Evolutionary conservation across 2,797 vertebrate species (phyloP).

Genomic region (Lepus oiostolus): DNA sequence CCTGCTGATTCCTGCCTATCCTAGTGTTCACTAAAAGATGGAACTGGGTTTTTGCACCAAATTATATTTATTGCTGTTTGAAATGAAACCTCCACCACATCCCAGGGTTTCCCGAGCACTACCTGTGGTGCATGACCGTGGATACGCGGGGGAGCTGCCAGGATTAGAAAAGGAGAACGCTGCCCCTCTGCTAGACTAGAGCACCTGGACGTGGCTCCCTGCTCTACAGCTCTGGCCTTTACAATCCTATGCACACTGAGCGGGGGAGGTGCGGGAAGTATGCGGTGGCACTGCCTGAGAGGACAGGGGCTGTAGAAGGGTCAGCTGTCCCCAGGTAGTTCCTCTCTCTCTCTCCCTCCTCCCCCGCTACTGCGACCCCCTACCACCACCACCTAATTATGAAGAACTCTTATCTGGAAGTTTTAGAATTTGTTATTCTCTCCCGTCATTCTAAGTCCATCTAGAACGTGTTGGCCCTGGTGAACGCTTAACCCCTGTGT

Average conservation of each 20-base stretch:
- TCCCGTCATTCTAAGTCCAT: not conserved
- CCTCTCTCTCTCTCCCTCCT: not conserved
- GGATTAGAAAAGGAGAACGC: not conserved
- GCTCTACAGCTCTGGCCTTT: not conserved
- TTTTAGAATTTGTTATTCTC: slow-evolving; percentile 13
- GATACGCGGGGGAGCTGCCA: not conserved
- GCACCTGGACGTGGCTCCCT: not conserved
- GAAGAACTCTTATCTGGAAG: not conserved
- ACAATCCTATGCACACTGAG: not conserved
- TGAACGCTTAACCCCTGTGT: not conserved
- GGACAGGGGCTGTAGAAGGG: not conserved
- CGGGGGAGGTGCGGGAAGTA: not conserved
- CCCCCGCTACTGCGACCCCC: not conserved
- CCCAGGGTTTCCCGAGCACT: not conserved
- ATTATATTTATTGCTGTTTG: not conserved
- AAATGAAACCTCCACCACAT: not conserved
- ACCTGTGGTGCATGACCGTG: not conserved
- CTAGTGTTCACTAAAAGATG: slow-evolving; percentile 23
- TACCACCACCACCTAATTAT: not conserved
- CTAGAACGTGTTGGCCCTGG: not conserved
- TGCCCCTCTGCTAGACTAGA: not conserved
- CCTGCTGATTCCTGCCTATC: not conserved
- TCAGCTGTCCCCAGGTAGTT: not conserved
- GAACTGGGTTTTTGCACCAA: not conserved
- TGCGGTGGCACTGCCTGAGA: not conserved